phyloP scores from a whole-genome alignment of 2,888 invertebrate species.

The Patella caerulea region DNA sequence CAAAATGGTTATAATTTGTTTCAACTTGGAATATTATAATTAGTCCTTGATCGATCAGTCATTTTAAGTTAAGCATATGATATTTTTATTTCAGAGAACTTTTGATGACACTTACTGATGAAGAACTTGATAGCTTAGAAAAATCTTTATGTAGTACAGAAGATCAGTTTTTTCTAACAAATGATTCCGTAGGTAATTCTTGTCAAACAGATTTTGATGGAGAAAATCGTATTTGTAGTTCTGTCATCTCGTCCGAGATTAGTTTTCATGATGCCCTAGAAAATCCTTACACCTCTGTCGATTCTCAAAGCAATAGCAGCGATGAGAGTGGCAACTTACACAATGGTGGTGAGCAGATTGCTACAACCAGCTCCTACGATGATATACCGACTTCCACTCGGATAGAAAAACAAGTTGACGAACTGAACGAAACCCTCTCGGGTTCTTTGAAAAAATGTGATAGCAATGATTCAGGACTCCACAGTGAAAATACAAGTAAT shows the following conservation, averaged over 20 bases:
- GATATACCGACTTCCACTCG: neutral
- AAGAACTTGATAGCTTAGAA: constrained; percentile 88
- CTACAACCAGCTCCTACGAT: neutral
- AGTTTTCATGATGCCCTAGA: constrained; percentile 10
- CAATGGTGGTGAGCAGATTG: neutral
- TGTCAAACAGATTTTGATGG: constrained; percentile 20
- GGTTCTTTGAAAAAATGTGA: constrained; percentile 57
- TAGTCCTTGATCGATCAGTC: too few relatives aligned
- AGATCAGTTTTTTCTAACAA: constrained; percentile 49
- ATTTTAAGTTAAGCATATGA: too few relatives aligned
- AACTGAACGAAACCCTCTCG: constrained; percentile 22
- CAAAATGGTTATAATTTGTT: too few relatives aligned
- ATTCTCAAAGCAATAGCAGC: neutral
- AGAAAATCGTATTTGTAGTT: neutral
- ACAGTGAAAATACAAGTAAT: constrained; percentile 62
- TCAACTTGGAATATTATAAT: too few relatives aligned
- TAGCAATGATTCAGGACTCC: constrained; percentile 64
- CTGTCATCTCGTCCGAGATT: neutral
- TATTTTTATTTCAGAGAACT: constrained; percentile 78
- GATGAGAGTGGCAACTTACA: too few relatives aligned
- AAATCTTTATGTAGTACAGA: constrained; percentile 92
- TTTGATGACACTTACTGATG: constrained; percentile 87
- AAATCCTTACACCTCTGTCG: neutral
- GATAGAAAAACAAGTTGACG: constrained; percentile 1
- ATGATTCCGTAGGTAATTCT: constrained; percentile 15